Evolutionary conservation across 2,797 vertebrate species (phyloP).

Genomic region (Semaprochilodus insignis): DNA sequence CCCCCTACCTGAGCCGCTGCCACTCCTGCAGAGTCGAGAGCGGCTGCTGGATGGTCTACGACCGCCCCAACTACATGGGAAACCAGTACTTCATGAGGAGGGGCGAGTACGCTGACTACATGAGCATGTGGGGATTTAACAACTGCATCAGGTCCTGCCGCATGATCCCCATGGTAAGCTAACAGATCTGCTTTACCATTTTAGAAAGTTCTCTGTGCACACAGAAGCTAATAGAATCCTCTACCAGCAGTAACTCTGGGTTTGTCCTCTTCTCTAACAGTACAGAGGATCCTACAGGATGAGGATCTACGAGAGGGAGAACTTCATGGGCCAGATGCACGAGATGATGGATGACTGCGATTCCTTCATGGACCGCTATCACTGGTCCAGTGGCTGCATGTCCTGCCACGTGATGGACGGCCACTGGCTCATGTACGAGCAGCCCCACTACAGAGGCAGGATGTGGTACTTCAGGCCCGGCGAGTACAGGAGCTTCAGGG

Average conservation of each 20-base stretch:
- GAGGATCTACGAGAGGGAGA: constrained; percentile 69
- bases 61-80: constrained; percentile 73
- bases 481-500: constrained; percentile 73
- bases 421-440: constrained; percentile 79
- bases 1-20: constrained; percentile 54
- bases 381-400: constrained; percentile 41
- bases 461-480: constrained; percentile 74
- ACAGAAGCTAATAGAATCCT: neutral
- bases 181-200: neutral
- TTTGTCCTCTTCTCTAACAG: constrained; percentile 56
- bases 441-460: constrained; percentile 71
- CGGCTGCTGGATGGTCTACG: constrained; percentile 76
- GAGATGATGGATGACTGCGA: constrained; percentile 64
- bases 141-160: constrained; percentile 70
- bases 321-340: constrained; percentile 64
- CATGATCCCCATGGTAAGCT: constrained; percentile 72
- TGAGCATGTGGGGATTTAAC: constrained; percentile 70
- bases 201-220: neutral
- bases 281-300: constrained; percentile 64
- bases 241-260: neutral
- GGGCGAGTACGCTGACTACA: constrained; percentile 73
- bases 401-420: constrained; percentile 67
- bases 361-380: constrained; percentile 47
- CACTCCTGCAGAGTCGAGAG: constrained; percentile 76
- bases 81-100: constrained; percentile 72